Percentiles rank a stretch among this genome's conserved stretches.
Conservation (phyloP, 2,113 vertebrate species). For the Oxyruncus cristatus region DNA sequence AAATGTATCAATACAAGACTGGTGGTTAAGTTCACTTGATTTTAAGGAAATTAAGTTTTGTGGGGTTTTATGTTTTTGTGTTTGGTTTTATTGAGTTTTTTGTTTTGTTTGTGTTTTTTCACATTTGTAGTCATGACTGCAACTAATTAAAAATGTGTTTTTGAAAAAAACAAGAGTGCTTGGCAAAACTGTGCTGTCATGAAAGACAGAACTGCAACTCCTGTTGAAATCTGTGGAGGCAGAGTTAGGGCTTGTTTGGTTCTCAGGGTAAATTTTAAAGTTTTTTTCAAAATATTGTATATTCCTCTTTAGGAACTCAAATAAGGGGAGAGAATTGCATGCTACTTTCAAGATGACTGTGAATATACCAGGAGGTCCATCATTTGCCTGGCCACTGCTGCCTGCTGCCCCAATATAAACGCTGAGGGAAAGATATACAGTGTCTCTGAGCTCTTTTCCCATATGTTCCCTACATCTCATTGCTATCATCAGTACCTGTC, state of each 20-base stretch:
- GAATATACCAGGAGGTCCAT: not conserved
- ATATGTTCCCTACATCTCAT: not conserved
- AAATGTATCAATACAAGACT: not conserved
- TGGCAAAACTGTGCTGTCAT: not conserved
- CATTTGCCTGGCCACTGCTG: not conserved
- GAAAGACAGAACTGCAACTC: not conserved
- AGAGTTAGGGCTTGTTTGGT: not conserved
- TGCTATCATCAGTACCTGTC: not conserved
- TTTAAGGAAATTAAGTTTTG: not conserved
- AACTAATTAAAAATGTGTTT: not conserved
- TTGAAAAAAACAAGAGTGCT: not conserved
- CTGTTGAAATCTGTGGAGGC: not conserved
- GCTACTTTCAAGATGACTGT: not conserved
- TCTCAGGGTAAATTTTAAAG: not conserved
- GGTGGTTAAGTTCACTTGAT: not conserved
- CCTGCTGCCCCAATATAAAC: rapidly evolving
- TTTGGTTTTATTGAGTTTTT: not conserved
- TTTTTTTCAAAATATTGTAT: not conserved
- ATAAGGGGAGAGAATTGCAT: not conserved
- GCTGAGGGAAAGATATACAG: not conserved
- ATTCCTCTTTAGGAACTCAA: not conserved
- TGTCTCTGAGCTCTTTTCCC: not conserved
- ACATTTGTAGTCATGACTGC: not conserved
- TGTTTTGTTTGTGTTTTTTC: not conserved
- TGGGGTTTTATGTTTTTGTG: rapidly evolving